Evolutionary conservation across 2,797 vertebrate genomes (phyloP), one percentile per base, ranked within the genome.

Genomic region (Tragopan temminckii): DNA sequence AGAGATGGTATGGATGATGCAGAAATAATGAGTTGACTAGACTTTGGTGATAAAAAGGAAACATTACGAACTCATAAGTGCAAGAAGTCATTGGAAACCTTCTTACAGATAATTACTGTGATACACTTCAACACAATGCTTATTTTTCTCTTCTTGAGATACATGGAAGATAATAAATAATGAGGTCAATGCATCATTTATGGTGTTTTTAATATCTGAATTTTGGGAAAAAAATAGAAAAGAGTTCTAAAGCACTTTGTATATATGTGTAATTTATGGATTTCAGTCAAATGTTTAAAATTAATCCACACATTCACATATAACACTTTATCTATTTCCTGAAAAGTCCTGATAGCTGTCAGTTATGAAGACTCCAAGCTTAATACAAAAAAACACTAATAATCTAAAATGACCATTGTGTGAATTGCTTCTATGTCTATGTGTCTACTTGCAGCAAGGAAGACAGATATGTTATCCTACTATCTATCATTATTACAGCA

Each of bases 1-100:
- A 90, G 23, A 42, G 80, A 92, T 76, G 43, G 33, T 53, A 75
- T 13, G 46, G 66, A 35, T 92, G 72, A 92, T 78, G 38, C 55
- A 91, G 38, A 92, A 93, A 83, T 91, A 91, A 95, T 78, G 79
- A 93, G 66, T 71, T 95, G 71, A 90, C 76, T 69, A 71, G 29
- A 66, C 50, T 95, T 71, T 0, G 0, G 45, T 66, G 62, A 88
- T 68, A 66, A 91, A 96, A 93, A 50, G 42, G 36, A 85, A 89
- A 62, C 75, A 80, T 40, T 72, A 89, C 58, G 92, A 93, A 93
- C 53, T 91, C 17, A 0, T 69, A 96, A 80, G 53, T 43, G 66
- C 45, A 80, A 90, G 68, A 90, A 85, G 29, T 80, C 55, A 78
- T 21, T 66, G 69, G 67, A 76, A 95, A 95, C 15, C 83, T 91